Evolutionary conservation across 1,140 invertebrate genomes (phyloP).

Genomic region (Phthorimaea operculella): DNA sequence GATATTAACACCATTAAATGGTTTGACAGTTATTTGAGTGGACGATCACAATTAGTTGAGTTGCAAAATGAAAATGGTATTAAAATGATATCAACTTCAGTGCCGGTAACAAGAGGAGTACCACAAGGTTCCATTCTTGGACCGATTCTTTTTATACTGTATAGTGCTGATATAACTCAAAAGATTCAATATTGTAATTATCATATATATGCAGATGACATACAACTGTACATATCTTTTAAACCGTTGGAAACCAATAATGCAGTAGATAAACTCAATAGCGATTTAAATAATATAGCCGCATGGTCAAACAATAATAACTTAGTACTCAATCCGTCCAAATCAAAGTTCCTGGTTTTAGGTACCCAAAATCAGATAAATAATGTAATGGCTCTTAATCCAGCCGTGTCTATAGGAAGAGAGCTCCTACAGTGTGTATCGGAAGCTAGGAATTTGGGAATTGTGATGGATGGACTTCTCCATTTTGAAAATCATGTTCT

Average conservation of each 20-base stretch:
- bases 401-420: background rate
- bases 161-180: background rate
- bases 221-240: background rate
- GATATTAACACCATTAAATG: background rate
- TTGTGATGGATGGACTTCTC: background rate
- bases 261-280: background rate
- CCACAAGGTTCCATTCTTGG: constrained; percentile 1
- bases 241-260: background rate
- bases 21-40: constrained; percentile 1
- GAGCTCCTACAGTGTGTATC: background rate
- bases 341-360: background rate
- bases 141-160: background rate
- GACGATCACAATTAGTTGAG: background rate
- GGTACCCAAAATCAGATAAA: background rate
- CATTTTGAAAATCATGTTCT: constrained; percentile 3
- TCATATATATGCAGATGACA: constrained; percentile 1
- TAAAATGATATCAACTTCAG: background rate
- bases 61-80: background rate
- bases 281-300: background rate
- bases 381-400: background rate
- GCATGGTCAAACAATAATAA: background rate
- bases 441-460: background rate
- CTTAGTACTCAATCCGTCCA: background rate
- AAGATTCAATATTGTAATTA: background rate
- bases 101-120: background rate